A percentile compares a stretch with the other conserved stretches of the same genome.
These are phyloP conservation scores for Criorhina ranunculi DNA, from an alignment of 2,888 invertebrate species.

Conservation along the genomic window DNA sequence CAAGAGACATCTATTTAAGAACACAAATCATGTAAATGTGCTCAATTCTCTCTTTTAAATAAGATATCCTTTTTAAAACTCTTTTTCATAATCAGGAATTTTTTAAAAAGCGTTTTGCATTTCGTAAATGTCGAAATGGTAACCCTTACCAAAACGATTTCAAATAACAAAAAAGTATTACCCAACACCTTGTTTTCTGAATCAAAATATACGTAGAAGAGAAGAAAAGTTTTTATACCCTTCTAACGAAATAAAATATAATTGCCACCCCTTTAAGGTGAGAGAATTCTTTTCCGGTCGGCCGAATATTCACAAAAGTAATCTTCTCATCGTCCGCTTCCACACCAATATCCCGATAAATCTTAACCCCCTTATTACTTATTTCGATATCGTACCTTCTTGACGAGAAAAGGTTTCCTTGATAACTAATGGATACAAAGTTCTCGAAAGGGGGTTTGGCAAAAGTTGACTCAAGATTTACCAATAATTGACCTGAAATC, in stretches of 20 bases:
- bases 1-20: too few species aligned
- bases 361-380: not conserved
- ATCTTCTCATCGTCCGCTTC: constrained; percentile 1
- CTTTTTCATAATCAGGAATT: too few species aligned
- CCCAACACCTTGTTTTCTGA: not conserved
- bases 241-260: not conserved
- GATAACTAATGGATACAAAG: constrained; percentile 1
- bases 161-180: not conserved
- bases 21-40: too few species aligned
- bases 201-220: not conserved
- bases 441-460: not conserved
- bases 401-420: not conserved
- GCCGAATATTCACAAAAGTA: constrained; percentile 1
- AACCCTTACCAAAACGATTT: too few species aligned
- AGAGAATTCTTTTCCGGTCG: not conserved
- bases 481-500: constrained; percentile 33
- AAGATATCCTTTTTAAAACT: too few species aligned
- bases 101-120: too few species aligned
- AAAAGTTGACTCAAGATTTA: constrained; percentile 15
- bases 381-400: not conserved
- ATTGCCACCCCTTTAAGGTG: not conserved
- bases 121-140: too few species aligned
- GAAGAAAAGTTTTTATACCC: not conserved
- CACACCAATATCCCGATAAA: constrained; percentile 1
- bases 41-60: too few species aligned